Conservation (phyloP, 2,888 invertebrate species). For the Pyrocoelia pectoralis region DNA sequence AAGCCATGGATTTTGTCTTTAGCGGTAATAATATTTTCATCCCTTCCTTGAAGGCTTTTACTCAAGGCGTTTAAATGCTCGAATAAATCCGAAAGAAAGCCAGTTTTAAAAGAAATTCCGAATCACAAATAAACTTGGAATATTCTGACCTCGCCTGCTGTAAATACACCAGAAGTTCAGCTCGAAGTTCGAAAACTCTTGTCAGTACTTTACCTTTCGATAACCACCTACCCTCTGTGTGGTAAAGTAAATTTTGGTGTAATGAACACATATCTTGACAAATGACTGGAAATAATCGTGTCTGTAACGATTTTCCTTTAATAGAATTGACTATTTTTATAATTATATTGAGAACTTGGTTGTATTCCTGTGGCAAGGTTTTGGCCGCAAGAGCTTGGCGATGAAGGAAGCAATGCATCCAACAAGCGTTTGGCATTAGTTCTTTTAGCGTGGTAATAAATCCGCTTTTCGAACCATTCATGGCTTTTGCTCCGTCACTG, state of each 20-base stretch:
- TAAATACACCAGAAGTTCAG: not conserved
- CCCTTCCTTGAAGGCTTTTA: too few species aligned
- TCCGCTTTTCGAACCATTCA: not conserved
- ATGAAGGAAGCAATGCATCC: not conserved
- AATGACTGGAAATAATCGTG: not conserved
- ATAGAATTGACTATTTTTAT: not conserved
- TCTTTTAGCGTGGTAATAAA: not conserved
- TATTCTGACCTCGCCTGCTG: too few species aligned
- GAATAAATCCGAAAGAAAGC: too few species aligned
- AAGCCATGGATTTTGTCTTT: too few species aligned
- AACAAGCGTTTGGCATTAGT: not conserved
- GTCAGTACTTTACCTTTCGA: too few species aligned
- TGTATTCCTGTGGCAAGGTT: not conserved
- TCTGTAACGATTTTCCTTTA: not conserved
- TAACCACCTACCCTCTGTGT: too few species aligned
- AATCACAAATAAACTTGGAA: too few species aligned
- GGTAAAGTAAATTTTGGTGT: not conserved
- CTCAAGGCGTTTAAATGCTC: too few species aligned
- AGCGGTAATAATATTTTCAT: too few species aligned
- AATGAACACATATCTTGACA: not conserved
- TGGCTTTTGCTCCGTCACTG: conserved; percentile 38
- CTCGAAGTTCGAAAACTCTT: too few species aligned
- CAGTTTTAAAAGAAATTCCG: too few species aligned
- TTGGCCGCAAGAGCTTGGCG: not conserved
- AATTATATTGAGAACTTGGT: not conserved